Percentiles rank a stretch among this genome's conserved stretches.
phyloP scores from a whole-genome alignment of 2,888 invertebrate genomes.

The Synanthedon tipuliformis region DNA sequence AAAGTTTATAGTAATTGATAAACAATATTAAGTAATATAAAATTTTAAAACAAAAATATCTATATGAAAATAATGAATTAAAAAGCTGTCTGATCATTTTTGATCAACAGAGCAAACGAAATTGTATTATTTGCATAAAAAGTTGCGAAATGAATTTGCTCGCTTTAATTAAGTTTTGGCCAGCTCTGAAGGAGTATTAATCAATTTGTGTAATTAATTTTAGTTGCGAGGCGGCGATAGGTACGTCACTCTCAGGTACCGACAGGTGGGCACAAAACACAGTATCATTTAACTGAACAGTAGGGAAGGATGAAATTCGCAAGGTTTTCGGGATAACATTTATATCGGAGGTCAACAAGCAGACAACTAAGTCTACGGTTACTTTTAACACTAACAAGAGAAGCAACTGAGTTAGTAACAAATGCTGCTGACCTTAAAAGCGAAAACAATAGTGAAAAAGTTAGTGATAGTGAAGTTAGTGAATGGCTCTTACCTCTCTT shows the following conservation, averaged over 20 bases:
- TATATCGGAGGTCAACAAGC: background rate
- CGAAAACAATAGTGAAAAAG: too few relatives aligned
- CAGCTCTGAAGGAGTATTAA: conserved; percentile 42
- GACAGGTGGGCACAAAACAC: conserved; percentile 43
- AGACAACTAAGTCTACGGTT: background rate
- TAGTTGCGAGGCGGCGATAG: conserved; percentile 39
- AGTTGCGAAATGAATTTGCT: conserved; percentile 36
- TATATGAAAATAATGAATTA: too few relatives aligned
- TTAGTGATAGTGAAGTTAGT: too few relatives aligned
- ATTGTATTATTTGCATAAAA: conserved; percentile 14
- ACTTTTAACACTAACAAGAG: too few relatives aligned
- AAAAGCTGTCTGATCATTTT: background rate
- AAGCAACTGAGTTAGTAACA: too few relatives aligned
- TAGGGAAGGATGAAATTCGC: too few relatives aligned
- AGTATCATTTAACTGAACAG: background rate
- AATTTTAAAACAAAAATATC: too few relatives aligned
- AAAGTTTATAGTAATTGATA: too few relatives aligned
- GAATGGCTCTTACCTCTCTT: too few relatives aligned
- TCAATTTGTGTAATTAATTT: conserved; percentile 63
- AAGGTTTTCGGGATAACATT: background rate
- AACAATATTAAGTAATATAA: too few relatives aligned
- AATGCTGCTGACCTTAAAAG: too few relatives aligned
- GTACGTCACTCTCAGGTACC: conserved; percentile 52
- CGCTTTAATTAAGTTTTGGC: conserved; percentile 44
- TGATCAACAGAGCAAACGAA: background rate